Evolutionary conservation across 2,888 invertebrate species (phyloP).

Genomic region (Caenorhabditis sp.): DNA sequence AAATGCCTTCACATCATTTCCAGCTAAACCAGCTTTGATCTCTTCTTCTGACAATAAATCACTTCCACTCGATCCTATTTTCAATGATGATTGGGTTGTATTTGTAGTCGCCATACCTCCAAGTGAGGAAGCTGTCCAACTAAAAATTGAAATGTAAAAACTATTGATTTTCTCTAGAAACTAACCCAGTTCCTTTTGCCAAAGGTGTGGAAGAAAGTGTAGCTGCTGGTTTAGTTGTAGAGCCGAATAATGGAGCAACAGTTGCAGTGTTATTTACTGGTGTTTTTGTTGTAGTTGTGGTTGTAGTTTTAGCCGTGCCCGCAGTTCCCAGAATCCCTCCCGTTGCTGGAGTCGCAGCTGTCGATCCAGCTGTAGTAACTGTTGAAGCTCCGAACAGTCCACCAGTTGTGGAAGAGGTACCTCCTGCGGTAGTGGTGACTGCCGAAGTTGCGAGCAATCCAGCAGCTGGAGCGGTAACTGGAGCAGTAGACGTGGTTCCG

Average conservation of each 20-base stretch:
- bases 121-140: conserved; percentile 28
- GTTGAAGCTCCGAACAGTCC: conserved; percentile 8
- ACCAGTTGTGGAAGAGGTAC: conserved; percentile 3
- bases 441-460: conserved; percentile 8
- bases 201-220: conserved; percentile 19
- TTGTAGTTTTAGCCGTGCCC: conserved; percentile 1
- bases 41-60: conserved; percentile 36
- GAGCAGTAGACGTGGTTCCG: conserved; percentile 2
- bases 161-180: neutral
- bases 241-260: neutral
- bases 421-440: neutral
- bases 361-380: neutral
- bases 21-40: conserved; percentile 34
- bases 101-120: conserved; percentile 24
- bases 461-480: neutral
- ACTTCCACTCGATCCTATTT: conserved; percentile 36
- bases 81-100: conserved; percentile 11
- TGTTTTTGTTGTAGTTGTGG: conserved; percentile 8
- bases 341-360: conserved; percentile 5
- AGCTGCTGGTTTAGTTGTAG: conserved; percentile 2
- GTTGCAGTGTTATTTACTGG: neutral
- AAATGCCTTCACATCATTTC: conserved; percentile 30
- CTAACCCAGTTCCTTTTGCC: conserved; percentile 30
- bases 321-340: neutral
- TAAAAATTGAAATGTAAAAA: conserved; percentile 12